Percentiles rank a stretch among this genome's conserved stretches.
Conservation (phyloP, 1,140 invertebrate species). For the Magallana angulata region DNA sequence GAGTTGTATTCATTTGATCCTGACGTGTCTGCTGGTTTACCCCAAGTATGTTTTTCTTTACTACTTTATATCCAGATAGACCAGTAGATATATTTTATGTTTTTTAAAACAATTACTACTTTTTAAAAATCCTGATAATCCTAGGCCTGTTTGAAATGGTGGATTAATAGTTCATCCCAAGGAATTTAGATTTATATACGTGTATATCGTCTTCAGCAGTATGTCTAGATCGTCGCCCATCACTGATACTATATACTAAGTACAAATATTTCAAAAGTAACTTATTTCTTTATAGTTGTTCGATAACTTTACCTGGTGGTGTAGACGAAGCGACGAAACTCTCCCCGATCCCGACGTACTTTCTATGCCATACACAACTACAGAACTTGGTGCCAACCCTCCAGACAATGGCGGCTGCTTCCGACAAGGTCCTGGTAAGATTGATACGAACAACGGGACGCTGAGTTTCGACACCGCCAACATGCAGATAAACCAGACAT, state of each 20-base stretch:
- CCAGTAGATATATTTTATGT: background rate
- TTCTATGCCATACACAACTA: conserved; percentile 31
- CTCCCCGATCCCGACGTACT: conserved; percentile 29
- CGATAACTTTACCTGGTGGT: conserved; percentile 55
- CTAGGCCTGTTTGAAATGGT: no score
- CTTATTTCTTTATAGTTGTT: conserved; percentile 44
- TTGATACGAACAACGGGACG: conserved; percentile 46
- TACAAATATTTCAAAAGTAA: background rate
- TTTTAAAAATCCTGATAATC: background rate
- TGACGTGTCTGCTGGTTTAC: conserved; percentile 59
- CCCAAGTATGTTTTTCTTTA: conserved; percentile 53
- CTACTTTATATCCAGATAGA: background rate
- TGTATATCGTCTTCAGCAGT: no score
- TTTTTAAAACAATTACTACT: background rate
- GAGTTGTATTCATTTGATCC: conserved; percentile 74
- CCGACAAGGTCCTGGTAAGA: conserved; percentile 59
- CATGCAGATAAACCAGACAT: conserved; percentile 57
- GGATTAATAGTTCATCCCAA: no score
- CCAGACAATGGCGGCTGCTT: conserved; percentile 68
- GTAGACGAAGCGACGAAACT: conserved; percentile 41
- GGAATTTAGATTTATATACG: no score
- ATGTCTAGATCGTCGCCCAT: no score
- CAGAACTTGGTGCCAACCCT: background rate
- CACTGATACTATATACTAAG: no score
- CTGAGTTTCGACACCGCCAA: conserved; percentile 54